Evolutionary conservation across 2,888 invertebrate species (phyloP).

Genomic region (Heteropelma amictum): DNA sequence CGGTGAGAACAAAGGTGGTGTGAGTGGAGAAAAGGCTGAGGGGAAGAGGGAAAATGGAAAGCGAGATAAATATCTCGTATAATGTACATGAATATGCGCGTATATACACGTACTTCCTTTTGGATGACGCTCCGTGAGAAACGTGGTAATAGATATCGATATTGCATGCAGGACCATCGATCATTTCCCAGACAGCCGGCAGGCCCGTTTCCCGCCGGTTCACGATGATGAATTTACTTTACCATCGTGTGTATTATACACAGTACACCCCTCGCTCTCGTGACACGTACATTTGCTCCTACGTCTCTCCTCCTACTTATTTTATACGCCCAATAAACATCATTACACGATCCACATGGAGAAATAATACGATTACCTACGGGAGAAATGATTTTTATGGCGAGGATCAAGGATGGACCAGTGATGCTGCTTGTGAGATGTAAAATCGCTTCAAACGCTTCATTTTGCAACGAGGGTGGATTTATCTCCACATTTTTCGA

Average conservation of each 20-base stretch:
- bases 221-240: slow-evolving; percentile 56
- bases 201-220: slow-evolving; percentile 43
- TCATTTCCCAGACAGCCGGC: slow-evolving; percentile 46
- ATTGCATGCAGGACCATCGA: slow-evolving; percentile 55
- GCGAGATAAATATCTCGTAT: background rate
- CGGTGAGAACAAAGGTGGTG: slow-evolving; percentile 10
- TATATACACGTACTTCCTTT: slow-evolving; percentile 23
- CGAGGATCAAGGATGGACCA: too few species aligned
- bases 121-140: slow-evolving; percentile 50
- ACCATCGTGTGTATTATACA: too few species aligned
- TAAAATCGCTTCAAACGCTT: too few species aligned
- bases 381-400: too few species aligned
- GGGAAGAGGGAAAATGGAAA: too few species aligned
- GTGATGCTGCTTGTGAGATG: too few species aligned
- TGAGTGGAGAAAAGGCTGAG: background rate
- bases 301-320: background rate
- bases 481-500: too few species aligned
- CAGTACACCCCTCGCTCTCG: slow-evolving; percentile 23
- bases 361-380: too few species aligned
- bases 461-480: too few species aligned
- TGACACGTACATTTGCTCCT: slow-evolving; percentile 22
- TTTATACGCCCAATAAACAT: too few species aligned
- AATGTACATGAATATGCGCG: background rate
- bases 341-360: too few species aligned
- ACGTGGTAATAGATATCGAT: slow-evolving; percentile 59